Conservation (phyloP, 2,797 vertebrate genomes). For the Apogon hyalosoma region DNA sequence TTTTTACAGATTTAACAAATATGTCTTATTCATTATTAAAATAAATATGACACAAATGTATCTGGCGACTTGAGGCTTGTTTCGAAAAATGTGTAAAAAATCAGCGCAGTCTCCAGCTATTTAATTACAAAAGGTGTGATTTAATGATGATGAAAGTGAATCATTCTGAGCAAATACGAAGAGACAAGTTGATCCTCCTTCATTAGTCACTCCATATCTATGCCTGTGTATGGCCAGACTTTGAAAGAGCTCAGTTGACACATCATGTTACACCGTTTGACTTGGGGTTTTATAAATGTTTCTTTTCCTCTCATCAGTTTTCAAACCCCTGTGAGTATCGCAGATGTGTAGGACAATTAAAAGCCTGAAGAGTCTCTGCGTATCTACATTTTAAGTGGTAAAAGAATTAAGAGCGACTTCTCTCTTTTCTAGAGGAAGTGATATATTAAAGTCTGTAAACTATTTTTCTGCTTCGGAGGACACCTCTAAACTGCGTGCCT, state of each 20-base stretch:
- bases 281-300: constrained; percentile 60
- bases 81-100: constrained; percentile 20
- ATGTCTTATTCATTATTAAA: constrained; percentile 61
- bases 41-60: constrained; percentile 44
- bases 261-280: constrained; percentile 57
- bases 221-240: constrained; percentile 54
- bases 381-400: constrained; percentile 72
- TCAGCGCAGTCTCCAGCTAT: constrained; percentile 7
- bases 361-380: constrained; percentile 48
- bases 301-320: constrained; percentile 47
- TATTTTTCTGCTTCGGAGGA: constrained; percentile 12
- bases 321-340: constrained; percentile 18
- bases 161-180: constrained; percentile 56
- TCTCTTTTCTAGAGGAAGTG: constrained; percentile 31
- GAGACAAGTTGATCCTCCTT: constrained; percentile 66
- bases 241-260: constrained; percentile 45
- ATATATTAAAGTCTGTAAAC: constrained; percentile 36
- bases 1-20: constrained; percentile 64
- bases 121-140: constrained; percentile 53
- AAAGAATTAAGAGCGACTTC: constrained; percentile 58
- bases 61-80: constrained; percentile 21
- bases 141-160: constrained; percentile 58
- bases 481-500: constrained; percentile 10
- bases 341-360: constrained; percentile 58
- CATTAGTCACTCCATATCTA: constrained; percentile 68